Base-by-base conservation (phyloP, 2,888 invertebrate species). In the Timema cristinae region DNA sequence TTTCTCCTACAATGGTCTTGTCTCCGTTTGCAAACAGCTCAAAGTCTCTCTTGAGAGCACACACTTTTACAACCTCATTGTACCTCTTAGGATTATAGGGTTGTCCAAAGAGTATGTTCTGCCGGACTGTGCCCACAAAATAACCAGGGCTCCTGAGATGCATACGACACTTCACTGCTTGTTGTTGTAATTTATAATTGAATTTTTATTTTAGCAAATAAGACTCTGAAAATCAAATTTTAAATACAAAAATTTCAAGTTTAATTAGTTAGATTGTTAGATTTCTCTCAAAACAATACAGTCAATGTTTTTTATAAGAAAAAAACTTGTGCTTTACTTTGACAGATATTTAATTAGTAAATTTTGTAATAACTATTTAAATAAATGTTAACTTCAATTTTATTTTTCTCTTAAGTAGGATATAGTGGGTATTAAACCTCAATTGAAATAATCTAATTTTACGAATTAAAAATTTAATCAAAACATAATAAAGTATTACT, bases 111-210 rank as follows among this genome's bases (percentile, higher is more conserved):
- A 92, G 82, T 73, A 95, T 91, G 79, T 95, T 95, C 77, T 93
- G 90, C 63, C 89, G 84, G 4, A 95, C 86, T 1, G 90, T 88
- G 2, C 88, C 89, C 0, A 88, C 86, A 76, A 90, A 90, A 90
- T 2, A 90, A 81, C 94, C 94, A 95, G 0, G 94, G 89, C 77
- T 93, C 91, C 82, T 94, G 93, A 67, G 91, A 87, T 2, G 91
- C 90, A 79, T 92, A 94, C 0, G 89, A 85, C n/a, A 90, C 78
- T 4, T 82, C 82, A 6, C 93, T 93, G 1, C 85, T 85, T 15
- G 91, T 81, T 81, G 78, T 76, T n/a, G n/a, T n/a, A n/a, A n/a
- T n/a, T n/a, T n/a, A n/a, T n/a, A n/a, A n/a, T n/a, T n/a, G n/a
- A n/a, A n/a, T n/a, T n/a, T n/a, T n/a, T n/a, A n/a, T n/a, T n/a